Conservation (phyloP, 2,113 vertebrate species). For the Rhineura floridana region DNA sequence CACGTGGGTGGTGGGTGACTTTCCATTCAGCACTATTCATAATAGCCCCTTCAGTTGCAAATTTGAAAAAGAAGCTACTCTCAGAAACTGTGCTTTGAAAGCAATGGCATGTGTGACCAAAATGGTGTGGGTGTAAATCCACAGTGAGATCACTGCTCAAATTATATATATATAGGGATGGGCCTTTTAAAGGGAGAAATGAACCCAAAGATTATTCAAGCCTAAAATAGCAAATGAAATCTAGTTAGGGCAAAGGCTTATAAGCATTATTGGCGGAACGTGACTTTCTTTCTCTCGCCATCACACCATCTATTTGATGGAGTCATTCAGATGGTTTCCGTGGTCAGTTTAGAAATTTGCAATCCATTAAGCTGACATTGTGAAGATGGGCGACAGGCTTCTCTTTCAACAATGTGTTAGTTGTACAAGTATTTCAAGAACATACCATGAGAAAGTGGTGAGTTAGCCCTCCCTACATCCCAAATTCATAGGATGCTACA, state of each 20-base stretch:
- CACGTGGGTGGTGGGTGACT: no score
- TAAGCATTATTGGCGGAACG: neutral
- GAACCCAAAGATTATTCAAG: neutral
- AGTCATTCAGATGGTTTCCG: conserved; percentile 49
- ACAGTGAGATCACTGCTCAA: neutral
- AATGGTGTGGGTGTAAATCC: no score
- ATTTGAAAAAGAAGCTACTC: no score
- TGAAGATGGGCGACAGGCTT: conserved; percentile 57
- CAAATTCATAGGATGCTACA: neutral
- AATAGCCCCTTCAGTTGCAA: no score
- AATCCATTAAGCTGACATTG: conserved; percentile 63
- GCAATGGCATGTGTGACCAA: no score
- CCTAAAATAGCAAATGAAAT: conserved; percentile 20
- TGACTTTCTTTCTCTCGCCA: neutral
- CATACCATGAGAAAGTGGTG: conserved; percentile 20
- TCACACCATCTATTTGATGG: conserved; percentile 23
- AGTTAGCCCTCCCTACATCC: neutral
- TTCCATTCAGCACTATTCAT: no score
- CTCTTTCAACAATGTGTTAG: conserved; percentile 52
- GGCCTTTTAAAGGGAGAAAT: no score
- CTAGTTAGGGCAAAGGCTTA: neutral
- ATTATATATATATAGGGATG: neutral
- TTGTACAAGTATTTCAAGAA: conserved; percentile 49
- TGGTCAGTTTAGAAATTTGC: conserved; percentile 51
- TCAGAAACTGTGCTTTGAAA: no score